Percentiles rank a stretch among this genome's conserved stretches.
Conservation (phyloP, 2,888 invertebrate genomes). For the Dryococelus australis region DNA sequence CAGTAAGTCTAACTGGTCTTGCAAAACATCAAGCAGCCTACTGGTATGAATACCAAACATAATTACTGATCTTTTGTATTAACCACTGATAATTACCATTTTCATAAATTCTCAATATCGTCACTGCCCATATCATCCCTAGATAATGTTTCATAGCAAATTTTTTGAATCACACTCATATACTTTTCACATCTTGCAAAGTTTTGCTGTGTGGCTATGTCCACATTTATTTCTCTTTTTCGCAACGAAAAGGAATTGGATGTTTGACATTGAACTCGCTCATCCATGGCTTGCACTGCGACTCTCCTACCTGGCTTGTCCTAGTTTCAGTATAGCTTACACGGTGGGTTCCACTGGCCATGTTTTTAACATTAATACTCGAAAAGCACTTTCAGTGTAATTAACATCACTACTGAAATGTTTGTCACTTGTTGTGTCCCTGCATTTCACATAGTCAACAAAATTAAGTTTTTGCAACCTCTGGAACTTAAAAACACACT, state of each 20-base stretch:
- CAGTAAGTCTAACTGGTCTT: no score
- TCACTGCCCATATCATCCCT: not conserved
- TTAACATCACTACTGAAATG: not conserved
- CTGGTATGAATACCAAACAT: no score
- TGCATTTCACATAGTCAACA: not conserved
- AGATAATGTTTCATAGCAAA: not conserved
- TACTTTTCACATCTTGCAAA: not conserved
- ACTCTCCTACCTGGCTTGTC: not conserved
- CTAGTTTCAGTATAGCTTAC: not conserved
- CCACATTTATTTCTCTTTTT: not conserved
- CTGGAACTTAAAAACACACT: not conserved
- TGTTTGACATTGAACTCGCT: not conserved
- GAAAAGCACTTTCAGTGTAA: not conserved
- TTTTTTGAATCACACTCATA: not conserved
- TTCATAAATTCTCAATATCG: no score
- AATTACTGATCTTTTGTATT: no score
- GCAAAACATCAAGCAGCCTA: no score
- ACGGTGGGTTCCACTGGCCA: not conserved
- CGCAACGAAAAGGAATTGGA: not conserved
- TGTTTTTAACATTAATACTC: not conserved
- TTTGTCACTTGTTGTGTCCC: not conserved
- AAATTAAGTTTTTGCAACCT: not conserved
- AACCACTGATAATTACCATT: no score
- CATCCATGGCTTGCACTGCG: not conserved
- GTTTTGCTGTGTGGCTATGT: not conserved